phyloP scores from a whole-genome alignment of 2,797 vertebrate species.

The Characodon lateralis region DNA sequence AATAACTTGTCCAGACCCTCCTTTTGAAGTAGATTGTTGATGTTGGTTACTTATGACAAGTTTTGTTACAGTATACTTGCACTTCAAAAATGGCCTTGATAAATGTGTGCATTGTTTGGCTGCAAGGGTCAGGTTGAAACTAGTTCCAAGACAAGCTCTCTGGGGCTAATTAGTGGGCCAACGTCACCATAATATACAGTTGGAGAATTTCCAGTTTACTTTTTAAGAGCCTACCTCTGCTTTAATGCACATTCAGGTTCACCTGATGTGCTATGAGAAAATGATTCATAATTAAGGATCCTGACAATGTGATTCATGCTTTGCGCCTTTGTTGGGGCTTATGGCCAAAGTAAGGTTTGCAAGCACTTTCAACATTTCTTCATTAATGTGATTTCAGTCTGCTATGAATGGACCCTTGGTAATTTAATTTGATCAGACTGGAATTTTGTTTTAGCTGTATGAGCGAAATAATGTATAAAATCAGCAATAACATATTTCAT shows the following conservation, averaged over 20 bases:
- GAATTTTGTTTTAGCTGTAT: not conserved
- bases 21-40: not conserved
- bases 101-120: not conserved
- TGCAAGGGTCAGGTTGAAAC: not conserved
- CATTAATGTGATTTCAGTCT: not conserved
- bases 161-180: not conserved
- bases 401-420: not conserved
- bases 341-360: too few species aligned
- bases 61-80: not conserved
- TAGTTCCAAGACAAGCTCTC: not conserved
- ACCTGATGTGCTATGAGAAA: too few species aligned
- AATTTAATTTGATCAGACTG: not conserved
- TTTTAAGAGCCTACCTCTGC: too few species aligned
- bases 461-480: not conserved
- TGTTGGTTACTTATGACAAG: constrained; percentile 11
- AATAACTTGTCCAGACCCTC: constrained; percentile 14
- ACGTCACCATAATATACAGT: not conserved
- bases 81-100: too few species aligned
- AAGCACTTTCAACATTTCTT: not conserved
- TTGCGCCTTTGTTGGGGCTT: too few species aligned
- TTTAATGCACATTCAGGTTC: too few species aligned
- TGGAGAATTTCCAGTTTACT: not conserved
- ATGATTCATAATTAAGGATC: too few species aligned
- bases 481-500: not conserved
- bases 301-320: too few species aligned